Evolutionary conservation across 1,140 invertebrate genomes (phyloP).

Genomic region (Bombus picipes): DNA sequence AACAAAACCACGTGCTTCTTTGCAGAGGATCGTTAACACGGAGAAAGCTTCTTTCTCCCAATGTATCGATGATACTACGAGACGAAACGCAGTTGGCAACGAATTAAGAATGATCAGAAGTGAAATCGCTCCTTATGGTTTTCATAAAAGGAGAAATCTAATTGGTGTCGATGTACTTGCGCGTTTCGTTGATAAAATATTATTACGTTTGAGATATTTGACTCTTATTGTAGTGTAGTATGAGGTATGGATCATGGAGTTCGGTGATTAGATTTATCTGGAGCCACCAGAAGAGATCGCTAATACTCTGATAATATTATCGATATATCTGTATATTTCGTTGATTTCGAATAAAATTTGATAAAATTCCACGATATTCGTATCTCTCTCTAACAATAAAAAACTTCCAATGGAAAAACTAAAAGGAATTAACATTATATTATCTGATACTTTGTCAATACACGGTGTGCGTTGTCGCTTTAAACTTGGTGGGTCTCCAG

Average conservation of each 20-base stretch:
- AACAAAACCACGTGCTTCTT: background rate
- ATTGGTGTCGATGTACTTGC: background rate
- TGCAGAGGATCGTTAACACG: background rate
- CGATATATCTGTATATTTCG: background rate
- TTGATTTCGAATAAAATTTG: background rate
- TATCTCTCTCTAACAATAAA: too few relatives aligned
- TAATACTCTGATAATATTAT: background rate
- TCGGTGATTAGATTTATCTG: background rate
- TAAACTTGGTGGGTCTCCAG: too few relatives aligned
- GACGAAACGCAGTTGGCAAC: background rate
- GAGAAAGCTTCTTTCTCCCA: slow-evolving; percentile 58
- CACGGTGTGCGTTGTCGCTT: too few relatives aligned
- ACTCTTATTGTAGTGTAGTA: background rate
- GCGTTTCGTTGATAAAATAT: background rate
- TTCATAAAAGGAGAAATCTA: background rate
- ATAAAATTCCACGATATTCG: too few relatives aligned
- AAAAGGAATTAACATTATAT: too few relatives aligned
- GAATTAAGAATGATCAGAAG: slow-evolving; percentile 31
- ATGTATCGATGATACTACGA: background rate
- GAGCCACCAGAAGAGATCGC: background rate
- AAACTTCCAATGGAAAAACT: too few relatives aligned
- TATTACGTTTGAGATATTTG: background rate
- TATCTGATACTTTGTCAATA: too few relatives aligned
- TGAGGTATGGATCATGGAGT: background rate
- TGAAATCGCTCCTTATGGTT: slow-evolving; percentile 33